Percentiles rank a stretch among this genome's conserved stretches.
These are phyloP conservation scores for Smittia aterrima DNA, from an alignment of 2,888 invertebrate species.

Conservation along the genomic window DNA sequence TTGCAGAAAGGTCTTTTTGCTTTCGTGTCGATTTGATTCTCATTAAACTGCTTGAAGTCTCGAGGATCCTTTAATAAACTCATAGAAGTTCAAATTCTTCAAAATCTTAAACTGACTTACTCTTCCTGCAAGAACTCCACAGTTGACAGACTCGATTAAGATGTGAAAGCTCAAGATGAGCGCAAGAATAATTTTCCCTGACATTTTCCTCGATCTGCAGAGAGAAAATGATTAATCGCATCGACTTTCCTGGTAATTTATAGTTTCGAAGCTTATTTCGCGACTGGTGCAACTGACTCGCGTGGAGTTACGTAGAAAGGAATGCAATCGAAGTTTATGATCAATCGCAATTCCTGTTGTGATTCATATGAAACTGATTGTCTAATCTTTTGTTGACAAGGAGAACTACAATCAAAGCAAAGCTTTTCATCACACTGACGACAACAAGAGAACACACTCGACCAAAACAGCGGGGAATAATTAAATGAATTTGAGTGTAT, in stretches of 20 bases:
- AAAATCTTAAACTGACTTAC: not conserved
- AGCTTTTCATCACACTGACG: too few species aligned
- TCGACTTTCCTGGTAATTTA: too few species aligned
- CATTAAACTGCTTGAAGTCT: constrained; percentile 2
- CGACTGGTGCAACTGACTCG: too few species aligned
- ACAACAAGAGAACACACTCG: too few species aligned
- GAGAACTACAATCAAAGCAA: too few species aligned
- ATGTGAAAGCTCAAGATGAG: not conserved
- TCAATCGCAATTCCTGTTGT: too few species aligned
- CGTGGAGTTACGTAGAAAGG: too few species aligned
- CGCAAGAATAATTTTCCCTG: not conserved
- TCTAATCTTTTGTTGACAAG: too few species aligned
- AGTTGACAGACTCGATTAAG: not conserved
- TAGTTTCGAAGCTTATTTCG: not conserved
- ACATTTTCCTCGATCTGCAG: not conserved
- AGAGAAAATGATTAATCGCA: not conserved
- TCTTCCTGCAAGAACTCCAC: constrained; percentile 15
- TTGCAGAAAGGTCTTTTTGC: constrained; percentile 74
- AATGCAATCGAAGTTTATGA: too few species aligned
- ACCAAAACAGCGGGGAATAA: too few species aligned
- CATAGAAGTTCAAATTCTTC: not conserved
- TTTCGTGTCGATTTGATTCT: constrained; percentile 23
- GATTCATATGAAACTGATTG: too few species aligned
- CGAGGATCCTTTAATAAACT: constrained; percentile 21
- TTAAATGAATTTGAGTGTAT: too few species aligned